A percentile compares a stretch with the other conserved stretches of the same genome.
Evolutionary conservation across 2,797 vertebrate species (phyloP).

Genomic region (Adrianichthys oophorus): DNA sequence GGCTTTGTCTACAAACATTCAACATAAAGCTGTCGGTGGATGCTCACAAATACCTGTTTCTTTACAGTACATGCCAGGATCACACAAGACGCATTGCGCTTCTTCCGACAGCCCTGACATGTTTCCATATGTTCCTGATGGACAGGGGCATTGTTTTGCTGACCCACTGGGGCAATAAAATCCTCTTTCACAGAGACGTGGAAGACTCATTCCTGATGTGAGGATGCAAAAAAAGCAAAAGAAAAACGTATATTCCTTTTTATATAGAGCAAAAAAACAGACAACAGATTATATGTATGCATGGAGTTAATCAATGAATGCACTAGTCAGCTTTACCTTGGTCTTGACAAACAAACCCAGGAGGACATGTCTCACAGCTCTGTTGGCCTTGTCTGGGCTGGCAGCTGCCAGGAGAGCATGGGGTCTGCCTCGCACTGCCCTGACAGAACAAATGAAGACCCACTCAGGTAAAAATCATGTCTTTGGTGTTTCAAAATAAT

Average conservation of each 20-base stretch:
- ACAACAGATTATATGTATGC: no score
- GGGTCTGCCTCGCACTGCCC: conserved; percentile 71
- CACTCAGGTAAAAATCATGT: no score
- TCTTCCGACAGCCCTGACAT: conserved; percentile 62
- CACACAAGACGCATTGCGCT: conserved; percentile 72
- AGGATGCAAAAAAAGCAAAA: conserved; percentile 7
- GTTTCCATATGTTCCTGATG: conserved; percentile 77
- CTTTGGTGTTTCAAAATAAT: no score
- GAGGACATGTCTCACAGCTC: conserved; percentile 75
- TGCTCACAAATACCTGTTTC: conserved; percentile 65
- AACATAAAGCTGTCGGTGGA: not conserved
- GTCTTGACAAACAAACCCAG: conserved; percentile 72
- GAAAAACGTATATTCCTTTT: conserved; percentile 8
- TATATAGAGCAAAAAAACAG: not conserved
- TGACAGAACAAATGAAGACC: conserved; percentile 44
- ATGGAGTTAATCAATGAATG: conserved; percentile 6
- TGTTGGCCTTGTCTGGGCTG: conserved; percentile 77
- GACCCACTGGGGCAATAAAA: conserved; percentile 76
- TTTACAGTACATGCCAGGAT: conserved; percentile 78
- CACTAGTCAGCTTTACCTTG: conserved; percentile 58
- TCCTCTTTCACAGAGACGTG: conserved; percentile 71
- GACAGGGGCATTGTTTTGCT: conserved; percentile 70
- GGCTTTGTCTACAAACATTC: not conserved
- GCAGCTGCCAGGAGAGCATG: conserved; percentile 82
- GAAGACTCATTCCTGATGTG: conserved; percentile 61